Conservation (phyloP, 1,140 invertebrate genomes). For the Agrypnia vestita region DNA sequence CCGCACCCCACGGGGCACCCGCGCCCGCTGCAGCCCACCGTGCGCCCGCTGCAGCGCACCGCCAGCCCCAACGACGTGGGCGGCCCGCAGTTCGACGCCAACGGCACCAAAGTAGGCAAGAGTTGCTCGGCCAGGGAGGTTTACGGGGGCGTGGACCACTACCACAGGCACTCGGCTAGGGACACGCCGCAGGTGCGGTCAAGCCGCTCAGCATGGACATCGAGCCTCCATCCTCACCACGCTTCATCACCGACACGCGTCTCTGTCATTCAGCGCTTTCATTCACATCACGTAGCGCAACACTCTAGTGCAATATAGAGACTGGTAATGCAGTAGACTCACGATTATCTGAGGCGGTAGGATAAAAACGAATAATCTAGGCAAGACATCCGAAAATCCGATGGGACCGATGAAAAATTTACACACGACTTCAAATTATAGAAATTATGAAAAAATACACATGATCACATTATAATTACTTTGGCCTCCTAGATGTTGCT, state of each 20-base stretch:
- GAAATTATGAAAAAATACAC: too few relatives aligned
- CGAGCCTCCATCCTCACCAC: not conserved
- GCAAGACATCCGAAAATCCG: too few relatives aligned
- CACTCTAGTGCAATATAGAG: too few relatives aligned
- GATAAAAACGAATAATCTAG: too few relatives aligned
- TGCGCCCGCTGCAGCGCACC: not conserved
- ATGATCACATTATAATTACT: too few relatives aligned
- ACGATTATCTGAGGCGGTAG: too few relatives aligned
- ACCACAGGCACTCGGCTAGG: slow-evolving; percentile 54
- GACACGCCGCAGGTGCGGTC: slow-evolving; percentile 56
- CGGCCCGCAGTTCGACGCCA: slow-evolving; percentile 16
- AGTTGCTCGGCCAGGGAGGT: slow-evolving; percentile 58
- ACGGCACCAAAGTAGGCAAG: slow-evolving; percentile 45
- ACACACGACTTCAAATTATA: too few relatives aligned
- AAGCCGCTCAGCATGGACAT: not conserved
- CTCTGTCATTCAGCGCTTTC: too few relatives aligned
- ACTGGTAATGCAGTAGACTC: too few relatives aligned
- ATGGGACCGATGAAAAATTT: too few relatives aligned
- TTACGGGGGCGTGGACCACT: slow-evolving; percentile 56
- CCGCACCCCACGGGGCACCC: slow-evolving; percentile 47
- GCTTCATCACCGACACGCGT: not conserved
- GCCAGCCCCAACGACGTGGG: slow-evolving; percentile 25
- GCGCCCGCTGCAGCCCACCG: slow-evolving; percentile 43
- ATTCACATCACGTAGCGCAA: too few relatives aligned
- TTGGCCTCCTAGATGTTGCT: too few relatives aligned